Conservation (phyloP, 2,888 invertebrate species). For the Pandemis heparana region DNA sequence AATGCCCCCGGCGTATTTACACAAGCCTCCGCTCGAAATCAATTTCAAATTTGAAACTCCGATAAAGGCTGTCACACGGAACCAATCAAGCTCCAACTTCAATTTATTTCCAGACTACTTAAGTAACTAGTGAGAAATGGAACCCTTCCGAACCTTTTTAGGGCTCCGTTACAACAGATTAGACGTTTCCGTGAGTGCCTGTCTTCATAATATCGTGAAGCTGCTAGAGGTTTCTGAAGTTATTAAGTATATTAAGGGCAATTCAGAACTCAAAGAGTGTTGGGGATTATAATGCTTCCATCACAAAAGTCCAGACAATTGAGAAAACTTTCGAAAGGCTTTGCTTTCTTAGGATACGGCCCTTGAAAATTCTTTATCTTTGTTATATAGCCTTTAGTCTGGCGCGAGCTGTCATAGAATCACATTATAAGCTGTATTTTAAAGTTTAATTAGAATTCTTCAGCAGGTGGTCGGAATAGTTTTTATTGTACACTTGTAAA, state of each 20-base stretch:
- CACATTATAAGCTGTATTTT: too few species aligned
- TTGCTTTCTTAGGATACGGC: constrained; percentile 8
- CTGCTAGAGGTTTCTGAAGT: constrained; percentile 15
- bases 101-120: constrained; percentile 37
- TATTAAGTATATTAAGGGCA: constrained; percentile 10
- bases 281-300: constrained; percentile 6
- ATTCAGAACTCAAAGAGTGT: constrained; percentile 8
- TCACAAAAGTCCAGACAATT: constrained; percentile 11
- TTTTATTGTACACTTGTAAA: too few species aligned
- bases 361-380: constrained; percentile 11
- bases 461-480: too few species aligned
- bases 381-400: constrained; percentile 11
- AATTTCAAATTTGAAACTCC: constrained; percentile 38
- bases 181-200: constrained; percentile 8
- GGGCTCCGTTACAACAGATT: constrained; percentile 26
- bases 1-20: constrained; percentile 27
- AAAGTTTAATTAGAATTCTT: too few species aligned
- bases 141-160: constrained; percentile 36
- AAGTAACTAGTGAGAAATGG: constrained; percentile 33
- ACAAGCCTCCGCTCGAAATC: constrained; percentile 15
- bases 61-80: constrained; percentile 21
- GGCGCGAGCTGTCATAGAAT: not conserved
- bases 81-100: constrained; percentile 29
- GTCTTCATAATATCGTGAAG: constrained; percentile 27
- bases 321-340: constrained; percentile 9